Percentiles rank a stretch among this genome's conserved stretches.
Evolutionary conservation across 2,797 vertebrate genomes (phyloP).

Genomic region (Oryzias sinensis): DNA sequence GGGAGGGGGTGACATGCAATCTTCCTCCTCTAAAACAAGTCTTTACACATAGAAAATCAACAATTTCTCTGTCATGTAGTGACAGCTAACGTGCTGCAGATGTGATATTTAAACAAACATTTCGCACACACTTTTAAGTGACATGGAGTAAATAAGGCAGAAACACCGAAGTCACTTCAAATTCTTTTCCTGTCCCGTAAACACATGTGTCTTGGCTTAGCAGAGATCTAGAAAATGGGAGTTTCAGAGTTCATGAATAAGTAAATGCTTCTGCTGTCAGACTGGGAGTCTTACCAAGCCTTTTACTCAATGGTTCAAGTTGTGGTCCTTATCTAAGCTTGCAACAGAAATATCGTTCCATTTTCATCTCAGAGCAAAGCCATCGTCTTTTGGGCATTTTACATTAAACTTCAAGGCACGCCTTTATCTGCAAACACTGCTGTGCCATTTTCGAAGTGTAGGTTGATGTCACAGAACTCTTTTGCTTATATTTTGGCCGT

Average conservation of each 20-base stretch:
- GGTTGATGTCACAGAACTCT: conserved; percentile 33
- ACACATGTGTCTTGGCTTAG: background rate
- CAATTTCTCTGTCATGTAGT: too few species aligned
- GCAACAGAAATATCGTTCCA: background rate
- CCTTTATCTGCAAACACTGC: conserved; percentile 30
- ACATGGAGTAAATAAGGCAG: too few species aligned
- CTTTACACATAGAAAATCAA: too few species aligned
- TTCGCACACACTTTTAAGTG: too few species aligned
- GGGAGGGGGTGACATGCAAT: too few species aligned
- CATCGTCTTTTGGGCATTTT: conserved; percentile 26
- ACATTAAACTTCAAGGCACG: conserved; percentile 14
- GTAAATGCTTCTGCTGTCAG: background rate
- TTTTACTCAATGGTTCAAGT: background rate
- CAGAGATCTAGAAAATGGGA: background rate
- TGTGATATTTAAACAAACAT: too few species aligned
- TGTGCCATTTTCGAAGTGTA: conserved; percentile 24
- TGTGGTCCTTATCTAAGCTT: background rate
- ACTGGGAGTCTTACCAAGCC: background rate
- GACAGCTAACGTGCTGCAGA: too few species aligned
- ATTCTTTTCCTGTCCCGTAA: too few species aligned
- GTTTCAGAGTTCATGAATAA: background rate
- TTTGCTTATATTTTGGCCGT: background rate
- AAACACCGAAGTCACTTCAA: too few species aligned
- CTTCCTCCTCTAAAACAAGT: too few species aligned
- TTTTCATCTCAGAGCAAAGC: conserved; percentile 24